Conservation (phyloP, 2,888 invertebrate genomes). For the Dimorphilus gyrociliatus region DNA sequence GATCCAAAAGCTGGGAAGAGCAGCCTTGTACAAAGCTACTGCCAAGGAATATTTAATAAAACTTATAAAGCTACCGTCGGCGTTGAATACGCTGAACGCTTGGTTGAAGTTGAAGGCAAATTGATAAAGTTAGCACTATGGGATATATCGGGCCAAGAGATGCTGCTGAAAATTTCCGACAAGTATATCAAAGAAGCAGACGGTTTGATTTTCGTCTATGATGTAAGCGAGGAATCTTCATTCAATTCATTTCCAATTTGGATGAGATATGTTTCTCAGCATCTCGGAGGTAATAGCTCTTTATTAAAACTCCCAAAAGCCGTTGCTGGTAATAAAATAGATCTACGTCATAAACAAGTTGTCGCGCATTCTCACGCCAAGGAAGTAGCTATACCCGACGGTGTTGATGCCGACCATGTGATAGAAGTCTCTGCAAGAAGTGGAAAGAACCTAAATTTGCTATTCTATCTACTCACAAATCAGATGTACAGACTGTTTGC, state of each 20-base stretch:
- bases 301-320: slow-evolving; percentile 7
- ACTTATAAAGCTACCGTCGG: slow-evolving; percentile 8
- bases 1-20: slow-evolving; percentile 6
- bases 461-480: slow-evolving; percentile 6
- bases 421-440: slow-evolving; percentile 7
- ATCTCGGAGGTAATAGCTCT: too few species aligned
- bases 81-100: slow-evolving; percentile 6
- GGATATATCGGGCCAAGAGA: slow-evolving; percentile 9
- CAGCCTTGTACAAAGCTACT: slow-evolving; percentile 1
- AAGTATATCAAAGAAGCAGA: slow-evolving; percentile 7
- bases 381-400: slow-evolving; percentile 11
- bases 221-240: slow-evolving; percentile 7
- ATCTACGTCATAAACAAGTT: slow-evolving; percentile 8
- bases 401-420: slow-evolving; percentile 7
- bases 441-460: slow-evolving; percentile 6
- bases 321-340: slow-evolving; percentile 8
- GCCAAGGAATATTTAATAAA: slow-evolving; percentile 1
- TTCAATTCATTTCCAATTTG: slow-evolving; percentile 3
- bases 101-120: slow-evolving; percentile 6
- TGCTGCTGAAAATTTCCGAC: slow-evolving; percentile 7
- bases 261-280: too few species aligned
- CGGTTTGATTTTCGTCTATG: slow-evolving; percentile 9
- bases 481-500: slow-evolving; percentile 5
- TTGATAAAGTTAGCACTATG: slow-evolving; percentile 6
- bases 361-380: slow-evolving; percentile 6